Evolutionary conservation across 2,888 invertebrate species (phyloP).

Genomic region (Ecliptopera silaceata): DNA sequence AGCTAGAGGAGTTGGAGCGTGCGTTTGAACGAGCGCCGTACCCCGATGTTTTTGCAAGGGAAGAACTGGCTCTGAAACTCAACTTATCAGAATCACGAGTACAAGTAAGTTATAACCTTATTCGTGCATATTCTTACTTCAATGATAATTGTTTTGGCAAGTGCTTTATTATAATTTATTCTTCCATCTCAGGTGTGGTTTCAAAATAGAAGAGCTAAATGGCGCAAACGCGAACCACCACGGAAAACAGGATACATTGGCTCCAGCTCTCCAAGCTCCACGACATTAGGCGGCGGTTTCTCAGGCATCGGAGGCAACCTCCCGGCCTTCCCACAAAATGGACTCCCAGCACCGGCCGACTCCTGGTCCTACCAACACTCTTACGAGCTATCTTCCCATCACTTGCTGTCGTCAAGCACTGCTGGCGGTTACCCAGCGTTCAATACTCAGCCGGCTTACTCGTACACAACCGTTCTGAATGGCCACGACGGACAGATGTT

Average conservation of each 20-base stretch:
- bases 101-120: conserved; percentile 55
- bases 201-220: conserved; percentile 95
- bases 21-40: conserved; percentile 98
- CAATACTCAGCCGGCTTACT: conserved; percentile 82
- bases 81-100: conserved; percentile 91
- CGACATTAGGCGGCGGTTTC: conserved; percentile 85
- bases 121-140: background rate
- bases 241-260: conserved; percentile 92
- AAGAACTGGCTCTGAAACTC: conserved; percentile 95
- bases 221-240: conserved; percentile 97
- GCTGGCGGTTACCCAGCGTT: conserved; percentile 85
- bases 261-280: conserved; percentile 87
- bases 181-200: conserved; percentile 87
- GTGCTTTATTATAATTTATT: background rate
- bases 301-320: conserved; percentile 75
- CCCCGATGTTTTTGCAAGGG: conserved; percentile 97
- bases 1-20: conserved; percentile 95
- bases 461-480: conserved; percentile 87
- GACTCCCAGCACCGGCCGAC: conserved; percentile 87
- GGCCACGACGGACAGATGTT: conserved; percentile 90
- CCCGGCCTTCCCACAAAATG: conserved; percentile 83
- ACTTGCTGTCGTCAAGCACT: conserved; percentile 87
- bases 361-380: conserved; percentile 92
- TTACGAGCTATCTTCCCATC: conserved; percentile 89
- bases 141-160: background rate